Conservation (phyloP, 1,140 invertebrate genomes). For the Sogatella furcifera region DNA sequence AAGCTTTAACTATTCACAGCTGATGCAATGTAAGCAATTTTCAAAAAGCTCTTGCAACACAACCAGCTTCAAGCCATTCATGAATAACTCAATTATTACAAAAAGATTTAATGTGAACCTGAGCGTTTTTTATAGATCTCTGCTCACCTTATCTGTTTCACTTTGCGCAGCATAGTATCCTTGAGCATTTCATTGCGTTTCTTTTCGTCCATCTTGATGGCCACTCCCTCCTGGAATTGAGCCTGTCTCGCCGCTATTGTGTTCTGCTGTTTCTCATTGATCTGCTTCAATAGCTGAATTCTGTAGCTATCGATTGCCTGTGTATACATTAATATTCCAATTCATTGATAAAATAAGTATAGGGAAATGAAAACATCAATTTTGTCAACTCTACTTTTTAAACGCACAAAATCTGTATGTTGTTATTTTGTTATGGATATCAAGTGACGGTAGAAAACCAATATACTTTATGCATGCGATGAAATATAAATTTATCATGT, state of each 20-base stretch:
- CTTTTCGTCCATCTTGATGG: constrained; percentile 43
- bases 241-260: constrained; percentile 45
- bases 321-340: constrained; percentile 14
- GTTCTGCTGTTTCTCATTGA: constrained; percentile 54
- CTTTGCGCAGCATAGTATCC: constrained; percentile 45
- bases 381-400: too few species aligned
- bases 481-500: too few species aligned
- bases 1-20: background rate
- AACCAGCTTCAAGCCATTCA: background rate
- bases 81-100: too few species aligned
- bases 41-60: background rate
- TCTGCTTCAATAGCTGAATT: constrained; percentile 40
- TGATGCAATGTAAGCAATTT: background rate
- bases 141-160: constrained; percentile 37
- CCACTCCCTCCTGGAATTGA: constrained; percentile 50
- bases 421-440: too few species aligned
- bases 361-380: too few species aligned
- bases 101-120: background rate
- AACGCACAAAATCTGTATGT: too few species aligned
- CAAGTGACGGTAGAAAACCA: too few species aligned
- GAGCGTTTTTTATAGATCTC: background rate
- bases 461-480: too few species aligned
- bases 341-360: too few species aligned
- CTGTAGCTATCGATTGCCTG: constrained; percentile 21
- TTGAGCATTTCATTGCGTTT: constrained; percentile 41